Evolutionary conservation across 2,113 vertebrate genomes (phyloP).

Genomic region (Ursus arctos): DNA sequence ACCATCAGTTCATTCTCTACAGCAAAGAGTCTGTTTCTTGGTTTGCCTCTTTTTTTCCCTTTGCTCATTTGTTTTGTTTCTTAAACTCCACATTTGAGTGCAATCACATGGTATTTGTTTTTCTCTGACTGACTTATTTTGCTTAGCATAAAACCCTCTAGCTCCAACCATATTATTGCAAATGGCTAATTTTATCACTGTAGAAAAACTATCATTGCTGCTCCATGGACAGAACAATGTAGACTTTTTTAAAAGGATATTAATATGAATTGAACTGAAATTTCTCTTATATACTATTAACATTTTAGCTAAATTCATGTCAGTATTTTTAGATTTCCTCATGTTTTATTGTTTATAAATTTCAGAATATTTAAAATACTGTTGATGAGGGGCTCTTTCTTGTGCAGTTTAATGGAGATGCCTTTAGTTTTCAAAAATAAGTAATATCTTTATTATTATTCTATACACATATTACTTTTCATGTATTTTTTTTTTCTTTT

Average conservation of each 20-base stretch:
- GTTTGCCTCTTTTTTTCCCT: neutral
- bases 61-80: neutral
- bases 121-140: neutral
- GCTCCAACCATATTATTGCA: neutral
- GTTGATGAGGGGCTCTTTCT: neutral
- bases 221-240: neutral
- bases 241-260: neutral
- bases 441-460: neutral
- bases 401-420: neutral
- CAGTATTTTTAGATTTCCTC: neutral
- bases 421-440: slow-evolving; percentile 22
- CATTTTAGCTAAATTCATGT: neutral
- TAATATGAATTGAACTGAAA: neutral
- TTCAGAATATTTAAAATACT: neutral
- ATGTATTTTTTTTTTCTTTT: neutral
- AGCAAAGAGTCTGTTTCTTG: neutral
- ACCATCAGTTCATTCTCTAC: neutral
- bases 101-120: neutral
- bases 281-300: neutral
- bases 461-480: neutral
- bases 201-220: neutral
- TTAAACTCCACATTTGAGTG: neutral
- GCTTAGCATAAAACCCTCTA: neutral
- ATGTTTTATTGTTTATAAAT: neutral
- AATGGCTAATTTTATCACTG: neutral